Evolutionary conservation across 2,888 invertebrate species (phyloP).

Genomic region (Drosophila cracens): DNA sequence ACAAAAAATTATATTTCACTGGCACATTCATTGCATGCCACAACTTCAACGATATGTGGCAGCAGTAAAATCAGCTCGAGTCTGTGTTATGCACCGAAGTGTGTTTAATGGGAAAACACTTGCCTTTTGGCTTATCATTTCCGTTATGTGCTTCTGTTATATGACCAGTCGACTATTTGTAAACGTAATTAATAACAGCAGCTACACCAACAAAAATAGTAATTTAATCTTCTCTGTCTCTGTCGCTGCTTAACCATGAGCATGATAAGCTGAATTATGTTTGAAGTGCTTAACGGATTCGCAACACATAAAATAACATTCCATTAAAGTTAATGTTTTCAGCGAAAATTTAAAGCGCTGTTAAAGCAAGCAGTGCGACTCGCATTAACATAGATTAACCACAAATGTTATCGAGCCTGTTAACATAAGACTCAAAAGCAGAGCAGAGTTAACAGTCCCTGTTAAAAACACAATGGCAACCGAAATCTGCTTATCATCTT

Average conservation of each 20-base stretch:
- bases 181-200: constrained; percentile 62
- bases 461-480: neutral
- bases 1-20: neutral
- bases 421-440: neutral
- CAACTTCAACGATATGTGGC: neutral
- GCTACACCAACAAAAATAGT: constrained; percentile 1
- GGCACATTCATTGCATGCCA: constrained; percentile 1
- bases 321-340: neutral
- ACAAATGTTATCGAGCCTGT: neutral
- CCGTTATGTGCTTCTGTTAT: constrained; percentile 38
- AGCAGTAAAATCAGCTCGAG: constrained; percentile 15
- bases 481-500: neutral
- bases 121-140: constrained; percentile 60
- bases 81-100: constrained; percentile 27
- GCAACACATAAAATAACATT: neutral
- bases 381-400: neutral
- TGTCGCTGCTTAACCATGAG: neutral
- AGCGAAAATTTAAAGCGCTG: neutral
- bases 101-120: constrained; percentile 47
- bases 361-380: neutral
- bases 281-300: constrained; percentile 8
- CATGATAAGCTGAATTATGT: constrained; percentile 2
- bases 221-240: neutral
- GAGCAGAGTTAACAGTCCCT: neutral
- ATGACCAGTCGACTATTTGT: constrained; percentile 45